Conservation (phyloP, 2,113 vertebrate species). For the Terrapene triunguis region DNA sequence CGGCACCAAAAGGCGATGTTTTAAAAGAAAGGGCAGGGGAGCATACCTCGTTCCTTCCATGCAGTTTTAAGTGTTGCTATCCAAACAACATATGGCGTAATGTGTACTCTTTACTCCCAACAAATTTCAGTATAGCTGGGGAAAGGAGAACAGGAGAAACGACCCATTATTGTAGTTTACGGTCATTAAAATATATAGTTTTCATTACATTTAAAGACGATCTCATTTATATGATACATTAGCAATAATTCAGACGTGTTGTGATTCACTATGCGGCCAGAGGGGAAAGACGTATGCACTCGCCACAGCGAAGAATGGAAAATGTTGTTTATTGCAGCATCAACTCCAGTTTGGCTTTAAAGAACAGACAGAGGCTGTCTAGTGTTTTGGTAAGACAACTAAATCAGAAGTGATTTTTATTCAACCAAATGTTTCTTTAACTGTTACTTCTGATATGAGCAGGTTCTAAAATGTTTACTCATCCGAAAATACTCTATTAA, state of each 20-base stretch:
- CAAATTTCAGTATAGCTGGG: neutral
- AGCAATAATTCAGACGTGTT: neutral
- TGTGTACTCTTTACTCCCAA: neutral
- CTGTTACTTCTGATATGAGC: neutral
- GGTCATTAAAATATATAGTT: neutral
- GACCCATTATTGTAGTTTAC: neutral
- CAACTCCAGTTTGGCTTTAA: neutral
- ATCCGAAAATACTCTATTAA: neutral
- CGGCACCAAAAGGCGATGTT: neutral
- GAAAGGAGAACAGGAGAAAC: neutral
- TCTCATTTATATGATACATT: neutral
- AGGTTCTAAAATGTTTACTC: neutral
- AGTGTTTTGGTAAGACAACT: neutral
- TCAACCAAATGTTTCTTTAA: neutral
- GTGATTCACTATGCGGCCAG: neutral
- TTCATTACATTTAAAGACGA: neutral
- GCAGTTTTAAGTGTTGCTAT: neutral
- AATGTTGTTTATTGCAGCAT: neutral
- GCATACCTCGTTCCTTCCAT: neutral
- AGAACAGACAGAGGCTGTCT: neutral
- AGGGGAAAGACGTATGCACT: neutral
- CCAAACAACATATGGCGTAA: neutral
- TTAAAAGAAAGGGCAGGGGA: neutral
- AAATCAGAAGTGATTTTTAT: neutral
- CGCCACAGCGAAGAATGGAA: slow-evolving; percentile 4